These are phyloP conservation scores for Argopecten irradians DNA, from an alignment of 1,140 invertebrate genomes.

Conservation along the genomic window DNA sequence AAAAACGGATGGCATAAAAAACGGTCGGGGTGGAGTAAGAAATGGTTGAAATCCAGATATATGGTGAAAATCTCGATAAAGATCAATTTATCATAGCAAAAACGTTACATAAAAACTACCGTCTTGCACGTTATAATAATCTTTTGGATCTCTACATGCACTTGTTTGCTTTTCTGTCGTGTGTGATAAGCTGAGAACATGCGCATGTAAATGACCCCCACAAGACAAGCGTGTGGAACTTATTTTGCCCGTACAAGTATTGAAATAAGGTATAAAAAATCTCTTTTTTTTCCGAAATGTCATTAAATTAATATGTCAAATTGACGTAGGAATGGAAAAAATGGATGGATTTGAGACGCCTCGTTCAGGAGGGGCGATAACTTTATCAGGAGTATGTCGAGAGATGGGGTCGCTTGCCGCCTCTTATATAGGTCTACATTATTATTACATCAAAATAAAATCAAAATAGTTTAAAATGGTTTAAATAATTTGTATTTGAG, in stretches of 20 bases:
- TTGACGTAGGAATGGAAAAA: not conserved
- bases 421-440: too few relatives aligned
- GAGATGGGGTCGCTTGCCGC: too few relatives aligned
- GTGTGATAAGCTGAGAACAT: slow-evolving; percentile 13
- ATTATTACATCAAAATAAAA: too few relatives aligned
- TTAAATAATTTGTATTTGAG: too few relatives aligned
- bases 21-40: not conserved
- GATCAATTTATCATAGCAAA: slow-evolving; percentile 22
- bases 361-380: not conserved
- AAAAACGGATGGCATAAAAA: slow-evolving; percentile 14
- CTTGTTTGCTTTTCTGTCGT: slow-evolving; percentile 21
- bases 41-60: slow-evolving; percentile 17
- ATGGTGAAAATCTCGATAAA: not conserved
- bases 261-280: not conserved
- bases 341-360: not conserved
- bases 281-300: not conserved
- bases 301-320: slow-evolving; percentile 11
- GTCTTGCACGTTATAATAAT: not conserved
- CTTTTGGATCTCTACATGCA: slow-evolving; percentile 8
- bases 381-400: too few relatives aligned
- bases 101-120: not conserved
- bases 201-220: slow-evolving; percentile 7
- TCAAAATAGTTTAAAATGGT: too few relatives aligned
- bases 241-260: slow-evolving; percentile 1
- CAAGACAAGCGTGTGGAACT: not conserved